Base-by-base conservation (phyloP, 1,140 invertebrate species). In the Drosophila baimaii region DNA sequence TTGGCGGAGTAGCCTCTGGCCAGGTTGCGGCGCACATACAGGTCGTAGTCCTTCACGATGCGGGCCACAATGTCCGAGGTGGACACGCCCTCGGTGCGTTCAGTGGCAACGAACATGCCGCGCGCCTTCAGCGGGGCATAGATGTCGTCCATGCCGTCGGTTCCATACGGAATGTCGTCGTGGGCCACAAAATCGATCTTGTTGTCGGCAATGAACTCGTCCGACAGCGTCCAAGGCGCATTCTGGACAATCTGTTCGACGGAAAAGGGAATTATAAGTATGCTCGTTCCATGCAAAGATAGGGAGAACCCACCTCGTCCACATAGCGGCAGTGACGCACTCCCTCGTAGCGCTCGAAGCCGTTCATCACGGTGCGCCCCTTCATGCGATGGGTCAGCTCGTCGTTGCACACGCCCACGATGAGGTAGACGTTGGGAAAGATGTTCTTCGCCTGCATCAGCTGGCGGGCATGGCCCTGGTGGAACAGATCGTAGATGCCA, bases 151-250 rank as follows among this genome's bases (percentile, higher is more conserved):
- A 95, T 95, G 89, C 96, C 95, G 73, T 96, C 96, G n/a, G 95
- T 95, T 46, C 95, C 95, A 92, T 99, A 99, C 0, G 99, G 99
- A 84, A 99, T 95, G 91, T 99, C 98, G 93, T 99, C 99, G 93
- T 99, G 99, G 27, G 99, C 99, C 54, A 99, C 97, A 94, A 99
- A 99, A 93, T 99, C 99, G 81, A 99, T 99, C 95, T 99, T 99
- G 92, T 99, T 96, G 72, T 96, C 95, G 76, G 94, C 94, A 17
- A 99, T 93, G 92, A 98, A 99, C 39, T 96, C 97, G 83, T 99
- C 97, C 88, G 96, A 96, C n/a, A 98, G 92, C 76, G 96, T 95
- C 99, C 99, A 99, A 0, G 99, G 99, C 7, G 98, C 98, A 93
- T 98, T 96, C 73, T 95, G 93, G 0, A 99, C 95, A 35, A 99